Evolutionary conservation across 2,888 invertebrate species (phyloP).

Genomic region (Melipona bicolor): DNA sequence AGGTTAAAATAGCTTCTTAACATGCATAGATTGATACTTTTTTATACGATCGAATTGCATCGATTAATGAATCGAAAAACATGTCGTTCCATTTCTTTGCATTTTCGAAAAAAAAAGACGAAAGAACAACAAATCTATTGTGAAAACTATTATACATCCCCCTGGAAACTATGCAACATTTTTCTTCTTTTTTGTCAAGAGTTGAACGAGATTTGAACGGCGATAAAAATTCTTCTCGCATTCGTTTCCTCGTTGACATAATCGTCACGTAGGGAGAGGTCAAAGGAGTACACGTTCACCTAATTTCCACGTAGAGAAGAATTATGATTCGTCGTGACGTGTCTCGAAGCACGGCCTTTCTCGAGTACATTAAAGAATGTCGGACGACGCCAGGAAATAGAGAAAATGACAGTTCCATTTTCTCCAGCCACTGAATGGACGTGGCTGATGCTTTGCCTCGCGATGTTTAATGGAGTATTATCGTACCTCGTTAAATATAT

Average conservation of each 20-base stretch:
- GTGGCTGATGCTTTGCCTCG: conserved; percentile 6
- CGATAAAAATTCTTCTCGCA: neutral
- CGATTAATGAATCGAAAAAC: too few species aligned
- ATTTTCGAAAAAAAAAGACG: too few species aligned
- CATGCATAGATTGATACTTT: too few species aligned
- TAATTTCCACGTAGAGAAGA: conserved; percentile 32
- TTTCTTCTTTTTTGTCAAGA: neutral
- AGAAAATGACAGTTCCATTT: conserved; percentile 65
- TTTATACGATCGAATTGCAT: too few species aligned
- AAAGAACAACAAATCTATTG: too few species aligned
- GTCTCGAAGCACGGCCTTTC: neutral
- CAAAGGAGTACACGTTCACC: neutral
- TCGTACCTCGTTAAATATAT: neutral
- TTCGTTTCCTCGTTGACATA: neutral
- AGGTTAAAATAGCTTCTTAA: too few species aligned
- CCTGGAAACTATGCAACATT: too few species aligned
- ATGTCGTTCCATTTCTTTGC: too few species aligned
- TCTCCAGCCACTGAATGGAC: conserved; percentile 32
- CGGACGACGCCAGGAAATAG: conserved; percentile 56
- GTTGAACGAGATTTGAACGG: neutral
- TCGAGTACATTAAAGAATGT: conserved; percentile 46
- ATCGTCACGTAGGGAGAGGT: neutral
- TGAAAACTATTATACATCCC: too few species aligned
- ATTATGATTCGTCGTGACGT: conserved; percentile 24
- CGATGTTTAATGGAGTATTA: conserved; percentile 16